phyloP scores from a whole-genome alignment of 2,797 vertebrate genomes.

The Betta splendens region DNA sequence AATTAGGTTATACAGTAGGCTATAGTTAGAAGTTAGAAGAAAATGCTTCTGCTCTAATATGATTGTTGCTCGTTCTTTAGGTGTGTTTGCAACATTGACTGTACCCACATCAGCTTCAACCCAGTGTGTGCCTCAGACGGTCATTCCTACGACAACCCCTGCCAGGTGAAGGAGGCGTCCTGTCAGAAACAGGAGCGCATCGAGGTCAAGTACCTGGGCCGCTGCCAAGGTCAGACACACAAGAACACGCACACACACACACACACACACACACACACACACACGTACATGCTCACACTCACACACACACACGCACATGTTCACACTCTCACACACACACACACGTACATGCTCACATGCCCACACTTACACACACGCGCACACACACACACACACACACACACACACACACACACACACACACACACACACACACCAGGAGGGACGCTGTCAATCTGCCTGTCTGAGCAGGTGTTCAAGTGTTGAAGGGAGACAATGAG shows the following conservation, averaged over 20 bases:
- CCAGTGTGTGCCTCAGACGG: constrained; percentile 98
- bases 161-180: constrained; percentile 99
- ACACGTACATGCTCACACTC: constrained; percentile 6
- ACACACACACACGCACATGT: constrained; percentile 58
- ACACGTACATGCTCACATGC: no score
- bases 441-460: constrained; percentile 24
- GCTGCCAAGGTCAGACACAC: constrained; percentile 93
- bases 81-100: constrained; percentile 99
- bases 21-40: constrained; percentile 9
- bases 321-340: constrained; percentile 3
- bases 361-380: constrained; percentile 7
- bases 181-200: constrained; percentile 99
- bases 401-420: constrained; percentile 50
- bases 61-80: constrained; percentile 72
- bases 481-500: constrained; percentile 24
- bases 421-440: constrained; percentile 3
- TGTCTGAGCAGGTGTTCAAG: constrained; percentile 38
- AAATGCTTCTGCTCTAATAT: not conserved
- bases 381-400: no score
- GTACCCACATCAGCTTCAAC: constrained; percentile 99
- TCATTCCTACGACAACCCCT: constrained; percentile 99
- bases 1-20: no score
- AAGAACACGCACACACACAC: constrained; percentile 4
- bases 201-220: constrained; percentile 98
- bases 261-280: constrained; percentile 10